Evolutionary conservation across 1,140 invertebrate species (phyloP).

Genomic region (Drosophila tristis): DNA sequence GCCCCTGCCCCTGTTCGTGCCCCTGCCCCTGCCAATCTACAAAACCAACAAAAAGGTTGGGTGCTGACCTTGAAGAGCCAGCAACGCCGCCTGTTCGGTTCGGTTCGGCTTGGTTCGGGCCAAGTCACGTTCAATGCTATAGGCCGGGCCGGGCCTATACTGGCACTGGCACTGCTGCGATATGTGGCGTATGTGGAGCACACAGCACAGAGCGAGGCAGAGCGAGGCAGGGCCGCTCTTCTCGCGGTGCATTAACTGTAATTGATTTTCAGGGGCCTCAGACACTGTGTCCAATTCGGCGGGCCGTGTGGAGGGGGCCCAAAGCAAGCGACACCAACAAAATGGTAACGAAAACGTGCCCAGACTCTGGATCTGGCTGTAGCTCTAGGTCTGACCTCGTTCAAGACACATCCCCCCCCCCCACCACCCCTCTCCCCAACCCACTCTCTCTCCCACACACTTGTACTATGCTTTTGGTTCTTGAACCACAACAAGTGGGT

Average conservation of each 20-base stretch:
- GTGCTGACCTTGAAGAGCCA: conserved; percentile 61
- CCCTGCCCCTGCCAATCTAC: not conserved
- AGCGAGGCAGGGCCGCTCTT: no score
- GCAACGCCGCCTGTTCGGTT: not conserved
- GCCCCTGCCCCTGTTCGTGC: no score
- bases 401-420: conserved; percentile 16
- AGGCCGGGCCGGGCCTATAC: conserved; percentile 3
- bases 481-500: conserved; percentile 17
- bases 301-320: not conserved
- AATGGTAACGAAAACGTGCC: conserved; percentile 75
- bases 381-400: conserved; percentile 50
- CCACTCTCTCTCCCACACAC: no score
- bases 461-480: not conserved
- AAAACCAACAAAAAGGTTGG: conserved; percentile 18
- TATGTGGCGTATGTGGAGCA: no score
- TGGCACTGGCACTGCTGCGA: no score
- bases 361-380: conserved; percentile 50
- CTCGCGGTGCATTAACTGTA: conserved; percentile 58
- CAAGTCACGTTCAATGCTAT: conserved; percentile 76
- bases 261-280: conserved; percentile 65
- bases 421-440: no score
- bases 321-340: conserved; percentile 19
- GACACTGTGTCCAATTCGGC: conserved; percentile 25
- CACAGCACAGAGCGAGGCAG: not conserved
- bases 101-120: conserved; percentile 37